Percentiles rank a stretch among this genome's conserved stretches.
These are phyloP conservation scores for Indicator indicator DNA, from an alignment of 2,113 vertebrate genomes.

Conservation along the genomic window DNA sequence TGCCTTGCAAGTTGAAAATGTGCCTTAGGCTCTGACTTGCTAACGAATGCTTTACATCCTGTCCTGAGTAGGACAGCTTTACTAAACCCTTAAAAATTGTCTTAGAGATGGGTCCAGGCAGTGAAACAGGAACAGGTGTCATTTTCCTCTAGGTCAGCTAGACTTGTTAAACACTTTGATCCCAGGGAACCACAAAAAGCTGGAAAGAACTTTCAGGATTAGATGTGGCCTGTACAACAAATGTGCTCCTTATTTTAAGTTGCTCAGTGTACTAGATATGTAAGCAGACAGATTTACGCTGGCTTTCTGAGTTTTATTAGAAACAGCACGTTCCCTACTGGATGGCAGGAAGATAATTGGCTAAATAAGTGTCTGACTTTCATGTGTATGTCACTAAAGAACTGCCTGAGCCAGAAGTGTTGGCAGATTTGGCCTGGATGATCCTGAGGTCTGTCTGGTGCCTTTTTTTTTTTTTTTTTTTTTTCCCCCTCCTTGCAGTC, in stretches of 20 bases:
- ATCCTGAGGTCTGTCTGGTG: neutral
- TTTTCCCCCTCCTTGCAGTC: neutral
- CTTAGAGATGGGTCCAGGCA: neutral
- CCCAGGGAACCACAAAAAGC: neutral
- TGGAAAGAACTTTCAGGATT: neutral
- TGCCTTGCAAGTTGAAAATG: neutral
- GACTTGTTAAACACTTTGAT: neutral
- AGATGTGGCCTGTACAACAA: neutral
- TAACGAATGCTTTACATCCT: neutral
- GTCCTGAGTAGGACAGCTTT: neutral
- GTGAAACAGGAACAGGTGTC: neutral
- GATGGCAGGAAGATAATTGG: conserved; percentile 12
- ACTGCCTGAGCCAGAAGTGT: neutral
- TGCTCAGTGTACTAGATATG: neutral
- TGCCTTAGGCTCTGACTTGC: accelerated
- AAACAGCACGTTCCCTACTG: conserved; percentile 8
- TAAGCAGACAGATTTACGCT: conserved; percentile 28
- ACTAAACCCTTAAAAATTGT: neutral
- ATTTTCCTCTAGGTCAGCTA: neutral
- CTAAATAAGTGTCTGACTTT: conserved; percentile 16
- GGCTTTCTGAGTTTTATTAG: conserved; percentile 28
- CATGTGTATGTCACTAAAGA: neutral
- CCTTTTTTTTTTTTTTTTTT: neutral
- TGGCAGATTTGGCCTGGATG: neutral
- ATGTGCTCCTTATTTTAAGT: neutral